phyloP scores from a whole-genome alignment of 1,140 invertebrate genomes.

The Drosophila bifasciata region DNA sequence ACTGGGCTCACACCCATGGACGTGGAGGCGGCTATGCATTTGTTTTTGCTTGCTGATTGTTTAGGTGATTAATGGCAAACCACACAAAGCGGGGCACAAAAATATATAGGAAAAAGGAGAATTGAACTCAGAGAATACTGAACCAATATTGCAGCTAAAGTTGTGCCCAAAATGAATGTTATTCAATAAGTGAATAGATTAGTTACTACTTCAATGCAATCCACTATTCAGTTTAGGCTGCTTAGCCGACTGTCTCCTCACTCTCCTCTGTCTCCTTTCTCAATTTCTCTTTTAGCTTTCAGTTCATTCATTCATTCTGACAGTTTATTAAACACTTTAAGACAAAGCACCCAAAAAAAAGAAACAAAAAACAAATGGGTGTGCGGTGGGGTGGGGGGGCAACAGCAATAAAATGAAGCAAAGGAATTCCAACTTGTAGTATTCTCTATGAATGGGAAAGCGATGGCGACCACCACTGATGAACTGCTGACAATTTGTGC shows the following conservation, averaged over 20 bases:
- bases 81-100: too few species aligned
- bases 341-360: constrained; percentile 23
- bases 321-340: constrained; percentile 53
- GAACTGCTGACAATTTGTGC: constrained; percentile 80
- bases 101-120: too few species aligned
- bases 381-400: too few species aligned
- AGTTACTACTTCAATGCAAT: too few species aligned
- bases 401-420: constrained; percentile 8
- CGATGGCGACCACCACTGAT: constrained; percentile 62
- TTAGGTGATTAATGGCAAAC: constrained; percentile 28
- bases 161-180: too few species aligned
- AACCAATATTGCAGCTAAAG: too few species aligned
- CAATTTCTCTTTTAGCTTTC: too few species aligned
- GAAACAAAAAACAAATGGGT: not conserved
- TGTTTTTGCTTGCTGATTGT: constrained; percentile 20
- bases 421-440: constrained; percentile 42
- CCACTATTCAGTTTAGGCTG: too few species aligned
- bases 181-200: too few species aligned
- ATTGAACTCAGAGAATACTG: too few species aligned
- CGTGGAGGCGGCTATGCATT: constrained; percentile 14
- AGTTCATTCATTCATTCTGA: constrained; percentile 5
- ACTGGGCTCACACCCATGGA: not conserved
- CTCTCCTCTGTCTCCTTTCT: too few species aligned
- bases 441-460: constrained; percentile 45
- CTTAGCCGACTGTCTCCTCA: not conserved